Conservation (phyloP, 2,113 vertebrate genomes). For the Kryptolebias marmoratus region DNA sequence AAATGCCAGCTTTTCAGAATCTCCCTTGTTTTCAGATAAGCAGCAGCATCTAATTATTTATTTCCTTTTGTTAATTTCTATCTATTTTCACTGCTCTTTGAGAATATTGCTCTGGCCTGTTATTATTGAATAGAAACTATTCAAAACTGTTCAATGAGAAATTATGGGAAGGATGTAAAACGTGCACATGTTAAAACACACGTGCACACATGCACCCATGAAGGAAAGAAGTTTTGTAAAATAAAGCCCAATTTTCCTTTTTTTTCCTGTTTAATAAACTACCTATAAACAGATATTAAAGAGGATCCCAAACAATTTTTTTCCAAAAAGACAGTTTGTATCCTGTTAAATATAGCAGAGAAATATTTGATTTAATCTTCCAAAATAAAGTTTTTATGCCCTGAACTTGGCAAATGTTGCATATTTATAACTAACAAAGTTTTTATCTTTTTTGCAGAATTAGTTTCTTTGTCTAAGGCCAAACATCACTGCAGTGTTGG, state of each 20-base stretch:
- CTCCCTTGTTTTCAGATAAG: constrained; percentile 58
- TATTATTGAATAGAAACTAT: not conserved
- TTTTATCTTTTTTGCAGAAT: not conserved
- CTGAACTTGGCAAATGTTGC: not conserved
- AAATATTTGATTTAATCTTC: not conserved
- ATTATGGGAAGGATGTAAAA: no score
- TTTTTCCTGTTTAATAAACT: no score
- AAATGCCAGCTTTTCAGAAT: constrained; percentile 62
- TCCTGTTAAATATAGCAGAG: not conserved
- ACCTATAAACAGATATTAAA: no score
- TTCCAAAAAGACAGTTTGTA: not conserved
- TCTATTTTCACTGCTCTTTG: not conserved
- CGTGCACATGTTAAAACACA: no score
- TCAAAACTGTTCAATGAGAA: no score
- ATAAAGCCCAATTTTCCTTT: no score
- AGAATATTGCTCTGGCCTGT: not conserved
- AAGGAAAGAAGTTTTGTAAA: no score
- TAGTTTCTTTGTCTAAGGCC: not conserved
- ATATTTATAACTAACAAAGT: not conserved
- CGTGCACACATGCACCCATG: no score
- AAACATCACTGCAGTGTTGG: not conserved
- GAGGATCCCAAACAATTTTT: no score
- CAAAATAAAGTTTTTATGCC: not conserved
- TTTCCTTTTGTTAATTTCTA: constrained; percentile 4
- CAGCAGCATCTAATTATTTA: constrained; percentile 27